Conservation (phyloP, 2,113 vertebrate species). For the Carlito syrichta region DNA sequence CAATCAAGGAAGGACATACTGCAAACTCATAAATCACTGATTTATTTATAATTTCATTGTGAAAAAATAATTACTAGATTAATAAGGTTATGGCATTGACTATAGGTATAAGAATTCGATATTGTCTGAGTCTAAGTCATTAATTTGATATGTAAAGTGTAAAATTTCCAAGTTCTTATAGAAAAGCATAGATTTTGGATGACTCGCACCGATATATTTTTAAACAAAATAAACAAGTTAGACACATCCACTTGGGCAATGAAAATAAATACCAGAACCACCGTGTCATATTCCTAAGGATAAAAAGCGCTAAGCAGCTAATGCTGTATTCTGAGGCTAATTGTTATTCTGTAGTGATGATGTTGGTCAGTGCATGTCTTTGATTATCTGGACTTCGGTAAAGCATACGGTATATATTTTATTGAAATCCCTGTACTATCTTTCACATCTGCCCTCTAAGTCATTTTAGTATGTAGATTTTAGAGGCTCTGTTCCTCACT, state of each 20-base stretch:
- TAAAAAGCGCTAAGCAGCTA: background rate
- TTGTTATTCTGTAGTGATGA: background rate
- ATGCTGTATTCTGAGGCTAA: background rate
- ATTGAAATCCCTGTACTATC: background rate
- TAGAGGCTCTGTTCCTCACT: background rate
- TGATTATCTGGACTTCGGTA: background rate
- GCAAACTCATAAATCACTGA: background rate
- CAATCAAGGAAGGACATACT: background rate
- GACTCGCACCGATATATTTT: background rate
- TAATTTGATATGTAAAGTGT: background rate
- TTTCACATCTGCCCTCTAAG: background rate
- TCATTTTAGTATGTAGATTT: background rate
- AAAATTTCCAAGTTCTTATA: background rate
- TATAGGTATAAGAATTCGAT: background rate
- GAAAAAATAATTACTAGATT: background rate
- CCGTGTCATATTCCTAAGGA: background rate
- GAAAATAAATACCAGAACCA: background rate
- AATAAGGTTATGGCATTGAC: background rate
- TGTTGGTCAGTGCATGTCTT: background rate
- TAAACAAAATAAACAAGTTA: background rate
- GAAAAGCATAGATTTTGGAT: background rate
- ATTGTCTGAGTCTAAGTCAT: background rate
- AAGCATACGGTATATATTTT: background rate
- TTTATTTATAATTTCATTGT: background rate
- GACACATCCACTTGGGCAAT: background rate